A percentile compares a stretch with the other conserved stretches of the same genome.
These are phyloP conservation scores for Mythimna pallens DNA, from an alignment of 2,888 invertebrate genomes.

Conservation along the genomic window DNA sequence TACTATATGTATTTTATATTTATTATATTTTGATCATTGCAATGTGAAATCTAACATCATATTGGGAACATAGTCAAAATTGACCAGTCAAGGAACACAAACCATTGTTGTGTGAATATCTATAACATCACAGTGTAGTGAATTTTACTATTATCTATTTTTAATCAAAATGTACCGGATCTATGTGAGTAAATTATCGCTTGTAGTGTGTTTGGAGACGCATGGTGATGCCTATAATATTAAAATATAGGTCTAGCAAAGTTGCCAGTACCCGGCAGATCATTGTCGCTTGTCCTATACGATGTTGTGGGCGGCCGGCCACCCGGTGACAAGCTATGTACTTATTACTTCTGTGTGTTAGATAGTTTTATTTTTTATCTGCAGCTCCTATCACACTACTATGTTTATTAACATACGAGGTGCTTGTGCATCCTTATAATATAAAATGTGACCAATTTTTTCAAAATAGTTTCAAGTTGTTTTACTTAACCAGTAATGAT, in stretches of 20 bases:
- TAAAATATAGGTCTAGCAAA: slow-evolving; percentile 77
- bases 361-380: slow-evolving; percentile 79
- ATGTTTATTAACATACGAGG: slow-evolving; percentile 59
- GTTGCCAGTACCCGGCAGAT: slow-evolving; percentile 78
- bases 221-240: slow-evolving; percentile 83
- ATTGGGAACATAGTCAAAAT: slow-evolving; percentile 42
- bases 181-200: slow-evolving; percentile 87
- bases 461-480: slow-evolving; percentile 1
- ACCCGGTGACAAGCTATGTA: slow-evolving; percentile 77
- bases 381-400: slow-evolving; percentile 77
- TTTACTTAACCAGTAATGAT: not conserved
- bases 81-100: slow-evolving; percentile 40
- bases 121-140: slow-evolving; percentile 59
- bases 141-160: slow-evolving; percentile 63
- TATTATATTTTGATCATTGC: slow-evolving; percentile 33
- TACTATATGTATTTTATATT: slow-evolving; percentile 50
- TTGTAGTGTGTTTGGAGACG: slow-evolving; percentile 88
- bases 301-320: slow-evolving; percentile 78
- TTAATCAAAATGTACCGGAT: slow-evolving; percentile 83
- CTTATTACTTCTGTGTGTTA: slow-evolving; percentile 82
- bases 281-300: slow-evolving; percentile 82
- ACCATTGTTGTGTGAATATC: slow-evolving; percentile 48
- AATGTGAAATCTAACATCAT: slow-evolving; percentile 37
- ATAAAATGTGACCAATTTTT: slow-evolving; percentile 4
- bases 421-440: slow-evolving; percentile 1